These are phyloP conservation scores for Cinclus mexicanus DNA, from an alignment of 2,113 vertebrate species.

Conservation along the genomic window DNA sequence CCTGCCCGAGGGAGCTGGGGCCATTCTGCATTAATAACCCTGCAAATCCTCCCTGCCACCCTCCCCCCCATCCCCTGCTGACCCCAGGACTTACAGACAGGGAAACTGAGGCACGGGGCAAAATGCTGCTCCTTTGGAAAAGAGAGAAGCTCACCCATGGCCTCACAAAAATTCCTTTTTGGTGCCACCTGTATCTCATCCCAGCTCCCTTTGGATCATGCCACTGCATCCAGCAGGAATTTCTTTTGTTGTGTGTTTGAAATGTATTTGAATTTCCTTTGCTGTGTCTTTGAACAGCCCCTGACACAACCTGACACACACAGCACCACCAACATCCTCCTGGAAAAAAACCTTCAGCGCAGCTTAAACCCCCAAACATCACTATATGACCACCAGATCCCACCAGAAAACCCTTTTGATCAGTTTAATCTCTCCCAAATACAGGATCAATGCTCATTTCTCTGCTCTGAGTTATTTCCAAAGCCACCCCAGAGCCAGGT, in stretches of 20 bases:
- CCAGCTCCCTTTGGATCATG: fast-evolving
- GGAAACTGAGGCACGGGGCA: neutral
- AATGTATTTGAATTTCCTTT: neutral
- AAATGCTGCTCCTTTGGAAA: neutral
- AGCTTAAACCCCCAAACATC: neutral
- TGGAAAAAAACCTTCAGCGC: neutral
- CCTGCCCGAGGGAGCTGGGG: neutral
- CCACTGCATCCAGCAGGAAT: fast-evolving
- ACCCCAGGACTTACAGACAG: neutral
- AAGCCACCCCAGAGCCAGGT: neutral
- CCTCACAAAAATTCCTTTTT: neutral
- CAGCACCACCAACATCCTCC: neutral
- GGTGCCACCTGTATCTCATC: neutral
- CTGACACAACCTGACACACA: fast-evolving
- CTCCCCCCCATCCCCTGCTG: neutral
- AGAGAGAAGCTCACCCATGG: fast-evolving
- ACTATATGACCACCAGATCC: neutral
- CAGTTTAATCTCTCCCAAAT: neutral
- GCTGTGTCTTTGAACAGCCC: neutral
- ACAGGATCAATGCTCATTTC: neutral
- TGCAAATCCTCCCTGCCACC: neutral
- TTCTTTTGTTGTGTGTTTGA: neutral
- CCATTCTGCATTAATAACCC: fast-evolving
- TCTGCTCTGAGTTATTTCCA: fast-evolving
- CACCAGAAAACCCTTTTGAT: neutral